Evolutionary conservation across 2,113 vertebrate genomes (phyloP), one percentile per base, ranked within the genome.

Genomic region (Ariopsis seemanni): DNA sequence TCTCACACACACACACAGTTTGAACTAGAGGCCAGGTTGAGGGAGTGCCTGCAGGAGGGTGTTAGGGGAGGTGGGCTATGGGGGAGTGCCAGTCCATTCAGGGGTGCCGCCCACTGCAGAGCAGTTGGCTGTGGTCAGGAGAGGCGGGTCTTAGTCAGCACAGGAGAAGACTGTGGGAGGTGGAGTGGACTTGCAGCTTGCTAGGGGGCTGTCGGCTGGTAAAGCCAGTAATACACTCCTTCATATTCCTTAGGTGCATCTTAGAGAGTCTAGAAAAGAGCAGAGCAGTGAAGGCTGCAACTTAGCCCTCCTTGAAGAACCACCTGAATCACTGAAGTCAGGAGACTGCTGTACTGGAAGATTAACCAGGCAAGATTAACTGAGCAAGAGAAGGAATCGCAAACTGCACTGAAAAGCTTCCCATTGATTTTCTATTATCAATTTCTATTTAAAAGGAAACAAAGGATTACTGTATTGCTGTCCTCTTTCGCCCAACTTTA

Each of bases 171-270:
- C 94, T 94, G 93, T 95, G 91, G 90, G 94, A 94, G 94, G 93
- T 92, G 92, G 92, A 92, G 91, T 92, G 93, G 91, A 90, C 89
- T 90, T 87, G 83, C 85, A 91, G 91, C 86, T 89, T 94, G 90
- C 89, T 90, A 87, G 90, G 94, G 94, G 94, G 94, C 93, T 93
- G 94, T 94, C 93, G 90, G 90, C 90, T 90, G 86, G 89, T 86
- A 90, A 93, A 91, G 90, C 88, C 92, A 89, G 90, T 89, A 50
- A 91, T 92, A 88, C 92, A 92, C 90, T 91, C 92, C 91, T 91
- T 94, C 92, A 94, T 95, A 95, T 93, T 94, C 87, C 88, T 89
- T 90, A 93, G 94, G 93, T 95, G 91, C 89, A 95, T 89, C 90
- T 93, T 92, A 91, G 92, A 89, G 92, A 90, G 89, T 91, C 90